Evolutionary conservation across 2,888 invertebrate genomes (phyloP).

Genomic region (Heliothis peltigera): DNA sequence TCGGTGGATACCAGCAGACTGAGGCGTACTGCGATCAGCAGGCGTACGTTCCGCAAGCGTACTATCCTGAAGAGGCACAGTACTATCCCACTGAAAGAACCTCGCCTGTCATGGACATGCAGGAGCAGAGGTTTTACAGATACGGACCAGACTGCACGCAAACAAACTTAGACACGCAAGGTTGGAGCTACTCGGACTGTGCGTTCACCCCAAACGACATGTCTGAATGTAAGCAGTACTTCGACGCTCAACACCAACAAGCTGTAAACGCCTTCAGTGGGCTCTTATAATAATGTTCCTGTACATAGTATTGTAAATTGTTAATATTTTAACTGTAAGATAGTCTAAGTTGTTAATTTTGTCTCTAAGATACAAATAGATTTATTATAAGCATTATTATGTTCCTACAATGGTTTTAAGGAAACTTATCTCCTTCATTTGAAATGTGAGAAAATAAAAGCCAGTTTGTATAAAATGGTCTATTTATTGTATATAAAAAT

Average conservation of each 20-base stretch:
- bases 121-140: slow-evolving; percentile 82
- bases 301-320: slow-evolving; percentile 75
- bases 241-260: slow-evolving; percentile 77
- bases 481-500: slow-evolving; percentile 90
- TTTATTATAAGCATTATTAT: slow-evolving; percentile 61
- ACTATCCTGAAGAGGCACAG: slow-evolving; percentile 84
- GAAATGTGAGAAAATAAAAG: slow-evolving; percentile 75
- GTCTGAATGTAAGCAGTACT: slow-evolving; percentile 80
- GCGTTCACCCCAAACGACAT: slow-evolving; percentile 76
- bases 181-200: slow-evolving; percentile 83
- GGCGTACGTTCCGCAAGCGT: slow-evolving; percentile 77
- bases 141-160: slow-evolving; percentile 81
- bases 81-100: slow-evolving; percentile 82
- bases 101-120: slow-evolving; percentile 77
- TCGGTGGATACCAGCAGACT: slow-evolving; percentile 82
- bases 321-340: slow-evolving; percentile 64
- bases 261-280: slow-evolving; percentile 78
- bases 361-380: slow-evolving; percentile 56
- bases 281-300: slow-evolving; percentile 77
- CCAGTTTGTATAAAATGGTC: slow-evolving; percentile 88
- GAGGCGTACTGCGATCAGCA: slow-evolving; percentile 84
- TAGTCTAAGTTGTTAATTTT: slow-evolving; percentile 58
- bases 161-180: slow-evolving; percentile 75
- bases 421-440: slow-evolving; percentile 60
- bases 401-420: slow-evolving; percentile 73